Conservation (phyloP, 2,888 invertebrate species). For the Nomada ruficornis region DNA sequence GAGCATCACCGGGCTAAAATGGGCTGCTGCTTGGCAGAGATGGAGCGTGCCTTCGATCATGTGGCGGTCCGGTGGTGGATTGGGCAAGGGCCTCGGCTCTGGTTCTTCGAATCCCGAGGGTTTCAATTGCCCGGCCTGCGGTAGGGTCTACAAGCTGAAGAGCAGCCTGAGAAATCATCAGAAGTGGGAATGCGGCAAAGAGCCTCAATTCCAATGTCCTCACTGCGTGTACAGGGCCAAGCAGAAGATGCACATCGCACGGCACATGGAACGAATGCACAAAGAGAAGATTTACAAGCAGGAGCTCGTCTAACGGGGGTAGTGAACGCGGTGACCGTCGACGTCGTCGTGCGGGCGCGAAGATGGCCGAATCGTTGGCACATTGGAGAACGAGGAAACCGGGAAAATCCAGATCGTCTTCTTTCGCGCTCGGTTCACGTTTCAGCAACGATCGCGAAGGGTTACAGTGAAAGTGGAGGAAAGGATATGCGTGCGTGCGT, state of each 20-base stretch:
- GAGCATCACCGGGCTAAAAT: constrained; percentile 89
- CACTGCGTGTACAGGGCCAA: constrained; percentile 84
- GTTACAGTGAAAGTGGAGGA: background rate
- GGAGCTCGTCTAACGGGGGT: constrained; percentile 79
- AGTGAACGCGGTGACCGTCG: constrained; percentile 43
- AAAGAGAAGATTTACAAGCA: constrained; percentile 84
- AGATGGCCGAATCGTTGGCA: background rate
- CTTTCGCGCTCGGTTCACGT: constrained; percentile 52
- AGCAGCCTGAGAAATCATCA: constrained; percentile 87
- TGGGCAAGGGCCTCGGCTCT: constrained; percentile 80
- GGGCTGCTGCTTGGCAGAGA: constrained; percentile 88
- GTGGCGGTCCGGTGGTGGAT: constrained; percentile 82
- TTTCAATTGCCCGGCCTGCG: constrained; percentile 93
- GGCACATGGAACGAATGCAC: constrained; percentile 85
- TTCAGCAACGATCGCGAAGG: constrained; percentile 39
- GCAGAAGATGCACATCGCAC: constrained; percentile 84
- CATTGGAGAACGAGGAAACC: constrained; percentile 3
- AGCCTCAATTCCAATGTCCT: constrained; percentile 84
- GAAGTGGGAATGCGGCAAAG: constrained; percentile 85
- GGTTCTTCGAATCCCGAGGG: constrained; percentile 83
- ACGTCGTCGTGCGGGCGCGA: constrained; percentile 53
- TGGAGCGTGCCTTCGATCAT: constrained; percentile 84
- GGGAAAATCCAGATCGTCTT: background rate
- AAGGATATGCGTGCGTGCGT: constrained; percentile 5
- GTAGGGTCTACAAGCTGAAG: constrained; percentile 93